A percentile compares a stretch with the other conserved stretches of the same genome.
Evolutionary conservation across 2,888 invertebrate species (phyloP).

Genomic region (Liposcelis brunnea): DNA sequence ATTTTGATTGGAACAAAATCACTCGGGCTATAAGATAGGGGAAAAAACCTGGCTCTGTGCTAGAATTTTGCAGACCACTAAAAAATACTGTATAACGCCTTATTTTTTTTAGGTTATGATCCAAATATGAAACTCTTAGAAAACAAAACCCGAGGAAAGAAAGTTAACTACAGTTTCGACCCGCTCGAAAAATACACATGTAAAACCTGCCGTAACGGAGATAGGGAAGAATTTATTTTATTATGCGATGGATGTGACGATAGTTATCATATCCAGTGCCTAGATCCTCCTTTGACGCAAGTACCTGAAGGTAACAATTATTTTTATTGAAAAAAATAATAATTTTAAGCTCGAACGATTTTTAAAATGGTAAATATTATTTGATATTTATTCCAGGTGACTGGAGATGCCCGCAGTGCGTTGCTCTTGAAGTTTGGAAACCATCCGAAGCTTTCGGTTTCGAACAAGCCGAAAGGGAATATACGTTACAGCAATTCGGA

Average conservation of each 20-base stretch:
- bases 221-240: slow-evolving; percentile 46
- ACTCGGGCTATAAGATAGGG: too few relatives aligned
- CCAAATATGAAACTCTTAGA: slow-evolving; percentile 3
- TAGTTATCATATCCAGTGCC: slow-evolving; percentile 56
- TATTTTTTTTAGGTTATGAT: slow-evolving; percentile 3
- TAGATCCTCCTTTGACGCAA: slow-evolving; percentile 46
- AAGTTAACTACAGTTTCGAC: slow-evolving; percentile 23
- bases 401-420: slow-evolving; percentile 56
- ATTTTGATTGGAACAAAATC: too few relatives aligned
- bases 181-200: slow-evolving; percentile 45
- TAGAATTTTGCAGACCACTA: not conserved
- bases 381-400: slow-evolving; percentile 33
- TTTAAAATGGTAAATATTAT: not conserved
- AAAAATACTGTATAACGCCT: not conserved
- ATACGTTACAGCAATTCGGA: slow-evolving; percentile 53
- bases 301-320: slow-evolving; percentile 43
- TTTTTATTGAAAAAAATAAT: not conserved
- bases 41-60: not conserved
- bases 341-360: not conserved
- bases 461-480: slow-evolving; percentile 52
- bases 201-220: slow-evolving; percentile 45
- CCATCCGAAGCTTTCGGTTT: slow-evolving; percentile 58
- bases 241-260: slow-evolving; percentile 57
- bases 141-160: not conserved
- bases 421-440: slow-evolving; percentile 44